phyloP scores from a whole-genome alignment of 2,888 invertebrate species.

The Drosophila recens region DNA sequence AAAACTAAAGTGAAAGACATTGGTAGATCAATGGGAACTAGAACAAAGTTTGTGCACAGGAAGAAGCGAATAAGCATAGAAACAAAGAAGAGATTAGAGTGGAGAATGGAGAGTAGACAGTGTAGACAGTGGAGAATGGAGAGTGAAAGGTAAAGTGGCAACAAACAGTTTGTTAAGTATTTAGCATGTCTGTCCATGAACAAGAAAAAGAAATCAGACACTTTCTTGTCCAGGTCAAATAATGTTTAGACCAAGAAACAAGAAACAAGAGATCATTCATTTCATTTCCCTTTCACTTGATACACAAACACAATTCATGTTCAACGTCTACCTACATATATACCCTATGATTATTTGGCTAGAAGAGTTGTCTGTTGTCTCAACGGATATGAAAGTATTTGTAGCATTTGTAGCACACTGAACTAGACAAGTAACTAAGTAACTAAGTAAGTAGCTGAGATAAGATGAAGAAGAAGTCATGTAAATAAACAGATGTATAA shows the following conservation, averaged over 20 bases:
- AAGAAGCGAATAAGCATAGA: neutral
- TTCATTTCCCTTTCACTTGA: conserved; percentile 60
- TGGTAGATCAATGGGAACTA: conserved; percentile 3
- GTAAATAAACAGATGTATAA: conserved; percentile 24
- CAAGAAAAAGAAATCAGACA: conserved; percentile 50
- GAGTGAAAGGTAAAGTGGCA: conserved; percentile 46
- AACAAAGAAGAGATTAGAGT: conserved; percentile 1
- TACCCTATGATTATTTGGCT: conserved; percentile 10
- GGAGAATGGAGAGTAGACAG: neutral
- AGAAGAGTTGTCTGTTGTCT: neutral
- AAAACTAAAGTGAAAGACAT: neutral
- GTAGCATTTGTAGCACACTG: neutral
- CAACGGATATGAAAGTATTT: conserved; percentile 4
- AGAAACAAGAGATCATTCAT: conserved; percentile 23
- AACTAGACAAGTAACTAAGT: neutral
- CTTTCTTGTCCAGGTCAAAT: conserved; percentile 56
- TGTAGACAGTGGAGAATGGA: neutral
- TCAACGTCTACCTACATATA: conserved; percentile 10
- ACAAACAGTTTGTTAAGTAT: conserved; percentile 9
- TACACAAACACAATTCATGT: conserved; percentile 2
- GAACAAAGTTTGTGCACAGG: conserved; percentile 2
- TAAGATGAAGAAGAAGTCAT: neutral
- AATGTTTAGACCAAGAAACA: conserved; percentile 31
- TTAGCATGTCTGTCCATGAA: conserved; percentile 27
- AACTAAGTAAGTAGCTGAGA: neutral